Evolutionary conservation across 2,113 vertebrate genomes (phyloP).

Genomic region (human): GRCh38 chr2:212611001-212611500

Average conservation of each 20-base stretch:
- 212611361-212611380: not conserved
- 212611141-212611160: not conserved
- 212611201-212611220: not conserved
- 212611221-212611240: not conserved
- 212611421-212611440: not conserved
- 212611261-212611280: not conserved
- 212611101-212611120: not conserved
- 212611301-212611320: not conserved
- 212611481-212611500: not conserved
- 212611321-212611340: not conserved
- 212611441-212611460: not conserved
- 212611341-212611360: not conserved
- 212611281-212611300: not conserved
- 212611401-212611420: not conserved
- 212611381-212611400: not conserved
- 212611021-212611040: not conserved
- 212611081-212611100: not conserved
- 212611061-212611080: not conserved
- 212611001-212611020: not conserved
- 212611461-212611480: not conserved
- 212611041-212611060: not conserved
- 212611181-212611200: not conserved
- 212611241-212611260: not conserved
- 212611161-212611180: not conserved
- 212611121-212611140: not conserved